phyloP scores from a whole-genome alignment of 2,113 vertebrate genomes.

The Melanostigma gelatinosum region DNA sequence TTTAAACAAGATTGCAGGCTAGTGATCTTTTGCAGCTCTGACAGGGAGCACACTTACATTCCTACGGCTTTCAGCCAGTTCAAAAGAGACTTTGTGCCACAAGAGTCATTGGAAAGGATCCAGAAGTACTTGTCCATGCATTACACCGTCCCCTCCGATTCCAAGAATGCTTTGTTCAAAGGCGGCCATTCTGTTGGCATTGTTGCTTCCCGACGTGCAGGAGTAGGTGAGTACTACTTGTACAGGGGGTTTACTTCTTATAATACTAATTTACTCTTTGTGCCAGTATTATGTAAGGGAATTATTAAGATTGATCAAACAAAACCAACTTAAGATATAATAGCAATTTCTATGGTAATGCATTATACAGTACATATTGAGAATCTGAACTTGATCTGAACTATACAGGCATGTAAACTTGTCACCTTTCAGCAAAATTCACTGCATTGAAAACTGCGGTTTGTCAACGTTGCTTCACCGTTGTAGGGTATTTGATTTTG shows the following conservation, averaged over 20 bases:
- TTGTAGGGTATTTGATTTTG: too few species aligned
- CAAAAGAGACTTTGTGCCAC: slow-evolving; percentile 85
- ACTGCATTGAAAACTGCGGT: too few species aligned
- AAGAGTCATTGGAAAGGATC: slow-evolving; percentile 69
- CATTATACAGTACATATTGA: not conserved
- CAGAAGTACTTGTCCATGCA: slow-evolving; percentile 84
- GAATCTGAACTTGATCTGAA: not conserved
- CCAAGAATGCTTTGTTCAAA: slow-evolving; percentile 81
- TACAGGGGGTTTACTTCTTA: not conserved
- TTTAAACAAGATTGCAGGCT: slow-evolving; percentile 77
- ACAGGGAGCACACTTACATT: slow-evolving; percentile 87
- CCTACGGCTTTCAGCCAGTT: slow-evolving; percentile 89
- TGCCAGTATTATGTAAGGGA: not conserved
- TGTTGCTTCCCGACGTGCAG: slow-evolving; percentile 86
- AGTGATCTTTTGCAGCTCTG: slow-evolving; percentile 85
- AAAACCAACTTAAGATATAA: not conserved
- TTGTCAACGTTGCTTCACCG: too few species aligned
- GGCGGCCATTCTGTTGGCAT: slow-evolving; percentile 83
- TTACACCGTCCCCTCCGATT: slow-evolving; percentile 66
- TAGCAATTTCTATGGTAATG: not conserved
- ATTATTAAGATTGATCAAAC: not conserved
- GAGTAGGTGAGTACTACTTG: slow-evolving; percentile 85
- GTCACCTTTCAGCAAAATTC: too few species aligned
- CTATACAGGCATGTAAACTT: too few species aligned
- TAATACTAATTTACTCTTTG: not conserved